Conservation (phyloP, 2,888 invertebrate species). For the Odiellus spinosus region DNA sequence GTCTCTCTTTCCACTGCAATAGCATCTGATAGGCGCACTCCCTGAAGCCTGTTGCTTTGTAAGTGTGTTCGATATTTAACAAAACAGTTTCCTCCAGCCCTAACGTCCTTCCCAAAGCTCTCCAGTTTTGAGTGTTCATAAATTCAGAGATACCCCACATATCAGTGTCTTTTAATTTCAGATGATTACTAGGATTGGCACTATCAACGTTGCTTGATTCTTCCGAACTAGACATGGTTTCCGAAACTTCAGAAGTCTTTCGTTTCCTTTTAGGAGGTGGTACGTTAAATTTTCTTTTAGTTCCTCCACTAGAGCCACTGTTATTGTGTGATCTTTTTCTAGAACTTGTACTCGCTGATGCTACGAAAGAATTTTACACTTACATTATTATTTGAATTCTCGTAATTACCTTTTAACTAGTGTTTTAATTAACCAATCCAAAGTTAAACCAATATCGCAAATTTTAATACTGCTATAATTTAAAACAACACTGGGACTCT, state of each 20-base stretch:
- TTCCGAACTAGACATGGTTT: conserved; percentile 10
- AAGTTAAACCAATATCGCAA: too few species aligned
- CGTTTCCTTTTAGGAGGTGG: conserved; percentile 1
- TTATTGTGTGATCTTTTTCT: conserved; percentile 4
- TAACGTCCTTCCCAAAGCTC: conserved; percentile 21
- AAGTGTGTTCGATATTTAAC: conserved; percentile 19
- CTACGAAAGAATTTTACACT: background rate
- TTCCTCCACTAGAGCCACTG: conserved; percentile 2
- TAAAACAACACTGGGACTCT: too few species aligned
- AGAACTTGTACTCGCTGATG: conserved; percentile 1
- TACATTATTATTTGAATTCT: too few species aligned
- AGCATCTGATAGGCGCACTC: conserved; percentile 25
- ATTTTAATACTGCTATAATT: too few species aligned
- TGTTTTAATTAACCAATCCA: too few species aligned
- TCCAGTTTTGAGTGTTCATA: conserved; percentile 21
- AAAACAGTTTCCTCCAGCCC: conserved; percentile 21
- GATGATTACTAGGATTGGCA: conserved; percentile 15
- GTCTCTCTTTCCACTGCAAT: conserved; percentile 22
- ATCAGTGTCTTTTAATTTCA: conserved; percentile 18
- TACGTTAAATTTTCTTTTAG: background rate
- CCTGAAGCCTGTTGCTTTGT: conserved; percentile 20
- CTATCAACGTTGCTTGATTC: conserved; percentile 5
- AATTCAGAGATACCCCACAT: conserved; percentile 22
- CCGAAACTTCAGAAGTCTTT: conserved; percentile 11
- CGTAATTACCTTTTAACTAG: too few species aligned